These are phyloP conservation scores for Drosophila subobscura DNA, from an alignment of 1,140 invertebrate genomes.

Conservation along the genomic window DNA sequence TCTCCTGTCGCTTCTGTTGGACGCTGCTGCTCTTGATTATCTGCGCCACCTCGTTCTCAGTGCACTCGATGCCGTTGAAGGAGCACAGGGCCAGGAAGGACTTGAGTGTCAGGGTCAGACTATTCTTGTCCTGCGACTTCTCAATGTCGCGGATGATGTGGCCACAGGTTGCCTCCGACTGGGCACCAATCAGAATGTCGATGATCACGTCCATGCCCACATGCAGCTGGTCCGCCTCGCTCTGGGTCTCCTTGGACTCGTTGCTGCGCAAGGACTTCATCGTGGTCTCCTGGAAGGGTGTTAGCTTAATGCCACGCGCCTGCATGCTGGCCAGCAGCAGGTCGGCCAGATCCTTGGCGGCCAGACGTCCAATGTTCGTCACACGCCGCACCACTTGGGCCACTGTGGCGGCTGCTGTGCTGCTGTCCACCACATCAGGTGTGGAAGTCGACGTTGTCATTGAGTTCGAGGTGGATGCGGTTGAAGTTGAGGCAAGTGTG, in stretches of 20 bases:
- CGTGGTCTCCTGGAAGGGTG: conserved; percentile 36
- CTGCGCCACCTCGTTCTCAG: conserved; percentile 54
- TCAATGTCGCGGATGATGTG: conserved; percentile 61
- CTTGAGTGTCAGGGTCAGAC: conserved; percentile 48
- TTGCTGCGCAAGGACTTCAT: conserved; percentile 43
- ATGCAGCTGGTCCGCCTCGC: conserved; percentile 33
- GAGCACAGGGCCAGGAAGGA: conserved; percentile 56
- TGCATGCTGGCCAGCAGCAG: conserved; percentile 68
- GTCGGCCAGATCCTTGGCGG: conserved; percentile 70
- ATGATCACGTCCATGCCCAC: conserved; percentile 69
- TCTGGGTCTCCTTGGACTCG: conserved; percentile 31
- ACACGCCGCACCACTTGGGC: neutral
- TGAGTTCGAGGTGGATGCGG: neutral
- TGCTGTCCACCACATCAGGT: no score
- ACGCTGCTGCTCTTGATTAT: conserved; percentile 53
- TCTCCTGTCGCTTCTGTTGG: conserved; percentile 4
- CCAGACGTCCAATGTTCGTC: conserved; percentile 55
- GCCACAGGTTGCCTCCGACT: conserved; percentile 37
- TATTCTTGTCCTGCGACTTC: conserved; percentile 50
- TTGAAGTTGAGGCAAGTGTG: conserved; percentile 12
- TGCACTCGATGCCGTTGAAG: conserved; percentile 64
- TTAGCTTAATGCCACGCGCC: conserved; percentile 46
- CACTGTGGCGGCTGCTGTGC: neutral
- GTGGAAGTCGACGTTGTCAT: neutral
- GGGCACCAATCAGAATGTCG: conserved; percentile 57